Evolutionary conservation across 2,113 vertebrate genomes (phyloP).

Genomic region (Gnathonemus echidnorhynchus): DNA sequence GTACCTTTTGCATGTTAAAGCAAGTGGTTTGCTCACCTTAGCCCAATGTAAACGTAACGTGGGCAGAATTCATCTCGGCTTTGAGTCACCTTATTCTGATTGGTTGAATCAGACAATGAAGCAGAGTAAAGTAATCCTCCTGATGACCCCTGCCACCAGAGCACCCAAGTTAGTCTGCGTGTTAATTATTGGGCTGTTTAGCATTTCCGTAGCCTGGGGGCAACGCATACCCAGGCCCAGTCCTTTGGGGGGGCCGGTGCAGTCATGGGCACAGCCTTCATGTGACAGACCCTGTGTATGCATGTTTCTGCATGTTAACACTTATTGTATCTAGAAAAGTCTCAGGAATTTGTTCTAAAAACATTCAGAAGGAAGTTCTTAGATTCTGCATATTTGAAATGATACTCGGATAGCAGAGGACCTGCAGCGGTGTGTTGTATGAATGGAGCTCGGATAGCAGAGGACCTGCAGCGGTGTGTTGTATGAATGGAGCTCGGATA

Average conservation of each 20-base stretch:
- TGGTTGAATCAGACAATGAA: background rate
- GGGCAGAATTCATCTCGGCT: background rate
- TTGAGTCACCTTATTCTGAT: background rate
- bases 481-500: too few species aligned
- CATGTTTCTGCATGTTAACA: background rate
- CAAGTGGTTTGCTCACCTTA: background rate
- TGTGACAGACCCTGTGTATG: background rate
- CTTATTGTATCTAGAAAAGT: too few species aligned
- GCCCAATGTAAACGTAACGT: background rate
- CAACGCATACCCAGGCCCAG: background rate
- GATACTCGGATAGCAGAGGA: background rate
- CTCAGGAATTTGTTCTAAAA: too few species aligned
- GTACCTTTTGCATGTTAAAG: background rate
- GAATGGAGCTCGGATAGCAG: too few species aligned
- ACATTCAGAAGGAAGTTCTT: too few species aligned
- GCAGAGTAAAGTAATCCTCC: background rate
- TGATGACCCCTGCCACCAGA: background rate
- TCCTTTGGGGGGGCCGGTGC: background rate
- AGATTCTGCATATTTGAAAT: background rate
- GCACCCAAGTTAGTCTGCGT: background rate
- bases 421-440: too few species aligned
- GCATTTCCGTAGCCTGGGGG: background rate
- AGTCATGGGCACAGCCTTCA: background rate
- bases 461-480: too few species aligned
- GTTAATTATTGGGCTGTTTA: background rate